These are phyloP conservation scores for Drosophila planitibia DNA, from an alignment of 2,888 invertebrate species.

Conservation along the genomic window DNA sequence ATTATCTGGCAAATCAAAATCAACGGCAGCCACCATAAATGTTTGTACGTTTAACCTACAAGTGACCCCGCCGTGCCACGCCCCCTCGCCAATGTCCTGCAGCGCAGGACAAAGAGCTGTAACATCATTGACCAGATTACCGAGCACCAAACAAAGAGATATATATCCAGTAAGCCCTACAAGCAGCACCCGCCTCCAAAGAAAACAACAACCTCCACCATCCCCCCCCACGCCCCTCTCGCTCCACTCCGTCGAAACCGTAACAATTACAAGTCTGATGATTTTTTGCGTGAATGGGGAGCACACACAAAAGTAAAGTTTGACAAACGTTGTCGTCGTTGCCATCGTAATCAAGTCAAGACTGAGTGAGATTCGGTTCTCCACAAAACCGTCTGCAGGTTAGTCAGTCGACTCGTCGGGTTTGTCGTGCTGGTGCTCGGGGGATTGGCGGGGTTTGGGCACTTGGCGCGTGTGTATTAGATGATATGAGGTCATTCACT, in stretches of 20 bases:
- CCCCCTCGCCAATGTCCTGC: slow-evolving; percentile 5
- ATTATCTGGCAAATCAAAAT: slow-evolving; percentile 43
- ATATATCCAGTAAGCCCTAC: slow-evolving; percentile 19
- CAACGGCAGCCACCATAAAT: slow-evolving; percentile 53
- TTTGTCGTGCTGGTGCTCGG: background rate
- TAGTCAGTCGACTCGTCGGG: slow-evolving; percentile 44
- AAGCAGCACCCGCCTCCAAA: slow-evolving; percentile 11
- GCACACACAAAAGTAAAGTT: slow-evolving; percentile 53
- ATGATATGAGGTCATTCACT: slow-evolving; percentile 85
- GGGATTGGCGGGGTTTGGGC: slow-evolving; percentile 60
- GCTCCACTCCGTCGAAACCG: slow-evolving; percentile 52
- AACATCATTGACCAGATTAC: slow-evolving; percentile 61
- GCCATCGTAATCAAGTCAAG: slow-evolving; percentile 66
- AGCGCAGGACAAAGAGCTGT: slow-evolving; percentile 51
- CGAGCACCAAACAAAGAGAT: slow-evolving; percentile 53
- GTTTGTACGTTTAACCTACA: slow-evolving; percentile 67
- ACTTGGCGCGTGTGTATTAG: slow-evolving; percentile 83
- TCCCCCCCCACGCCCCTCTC: background rate
- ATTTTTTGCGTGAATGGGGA: slow-evolving; percentile 49
- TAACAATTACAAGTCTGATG: slow-evolving; percentile 69
- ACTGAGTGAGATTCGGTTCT: slow-evolving; percentile 33
- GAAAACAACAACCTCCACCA: background rate
- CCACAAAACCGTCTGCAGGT: slow-evolving; percentile 69
- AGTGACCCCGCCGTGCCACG: slow-evolving; percentile 52
- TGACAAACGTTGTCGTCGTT: slow-evolving; percentile 60